Base-by-base conservation (phyloP, 2,113 vertebrate genomes). In the Synodontis membranacea region DNA sequence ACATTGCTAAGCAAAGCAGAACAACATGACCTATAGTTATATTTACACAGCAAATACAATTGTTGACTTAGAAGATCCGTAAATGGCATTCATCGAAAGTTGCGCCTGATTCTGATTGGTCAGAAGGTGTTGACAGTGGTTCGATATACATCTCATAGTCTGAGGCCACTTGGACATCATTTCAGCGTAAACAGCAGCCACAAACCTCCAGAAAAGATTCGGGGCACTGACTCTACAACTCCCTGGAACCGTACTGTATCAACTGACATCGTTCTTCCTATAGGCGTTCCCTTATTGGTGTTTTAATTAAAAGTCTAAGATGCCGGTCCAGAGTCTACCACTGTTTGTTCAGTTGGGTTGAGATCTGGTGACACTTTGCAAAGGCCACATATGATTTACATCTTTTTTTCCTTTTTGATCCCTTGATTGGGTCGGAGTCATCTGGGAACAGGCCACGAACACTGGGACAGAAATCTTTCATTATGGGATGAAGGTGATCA, bases 1-100 rank as follows among this genome's bases (percentile, higher is more conserved):
- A 34, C 66, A 74, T 84, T 84, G 50, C 68, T 39, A 58, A 84
- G 68, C 50, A 42, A 84, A 72, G 48, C 48, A 84, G 7, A 37
- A 39, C 64, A 83, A 68, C 80, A 48, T 82, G 58, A 46, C 42
- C 58, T 64, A 48, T 31, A 64, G 58, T 48, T 82, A 64, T 62
- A 82, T 48, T 31, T 46, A 64, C 8, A 31, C 12, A 2, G 8
- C 58, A 44, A 48, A n/a, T 62, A 42, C 10, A 23, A 28, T 42
- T n/a, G 37, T 42, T 81, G 39, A n/a, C 11, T 60, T 17, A 62
- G 5, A 28, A 15, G 6, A 28, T 42, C 50, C 79, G 14, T 9
- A 37, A 80, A 39, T 80, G 19, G 48, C 34, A 28, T 81, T 60
- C 4, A 34, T 37, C n/a, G n/a, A 60, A 31, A 60, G 12, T 56